phyloP scores from a whole-genome alignment of 2,797 vertebrate species.

The Lepilemur septentrionalis region DNA sequence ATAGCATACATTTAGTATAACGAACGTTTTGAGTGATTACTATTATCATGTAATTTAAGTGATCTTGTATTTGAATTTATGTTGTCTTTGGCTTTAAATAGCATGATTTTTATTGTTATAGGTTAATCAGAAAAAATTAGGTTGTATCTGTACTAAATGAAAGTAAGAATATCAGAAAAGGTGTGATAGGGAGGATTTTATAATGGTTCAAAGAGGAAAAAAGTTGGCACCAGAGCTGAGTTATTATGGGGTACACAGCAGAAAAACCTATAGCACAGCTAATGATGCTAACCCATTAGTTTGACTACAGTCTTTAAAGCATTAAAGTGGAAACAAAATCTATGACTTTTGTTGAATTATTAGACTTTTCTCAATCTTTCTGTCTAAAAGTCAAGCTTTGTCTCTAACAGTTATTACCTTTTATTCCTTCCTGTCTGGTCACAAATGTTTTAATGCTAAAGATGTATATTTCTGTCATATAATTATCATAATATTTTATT shows the following conservation, averaged over 20 bases:
- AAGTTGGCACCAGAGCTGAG: not conserved
- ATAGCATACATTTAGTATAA: not conserved
- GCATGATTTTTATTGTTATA: not conserved
- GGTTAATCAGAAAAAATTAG: not conserved
- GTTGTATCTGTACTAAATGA: not conserved
- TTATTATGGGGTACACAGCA: not conserved
- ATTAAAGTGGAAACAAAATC: not conserved
- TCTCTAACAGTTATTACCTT: not conserved
- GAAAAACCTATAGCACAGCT: not conserved
- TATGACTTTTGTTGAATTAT: not conserved
- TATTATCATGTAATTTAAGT: not conserved
- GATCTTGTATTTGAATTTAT: not conserved
- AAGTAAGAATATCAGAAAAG: not conserved
- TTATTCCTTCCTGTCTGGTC: not conserved
- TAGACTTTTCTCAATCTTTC: not conserved
- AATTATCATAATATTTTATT: not conserved
- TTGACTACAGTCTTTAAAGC: not conserved
- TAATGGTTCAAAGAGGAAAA: not conserved
- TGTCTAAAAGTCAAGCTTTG: not conserved
- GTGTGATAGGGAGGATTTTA: not conserved
- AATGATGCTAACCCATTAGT: not conserved
- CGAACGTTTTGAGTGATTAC: not conserved
- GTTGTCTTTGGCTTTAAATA: not conserved
- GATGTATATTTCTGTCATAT: not conserved
- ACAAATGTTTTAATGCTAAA: not conserved